Evolutionary conservation across 2,797 vertebrate species (phyloP).

Genomic region (Sarcoramphus papa): DNA sequence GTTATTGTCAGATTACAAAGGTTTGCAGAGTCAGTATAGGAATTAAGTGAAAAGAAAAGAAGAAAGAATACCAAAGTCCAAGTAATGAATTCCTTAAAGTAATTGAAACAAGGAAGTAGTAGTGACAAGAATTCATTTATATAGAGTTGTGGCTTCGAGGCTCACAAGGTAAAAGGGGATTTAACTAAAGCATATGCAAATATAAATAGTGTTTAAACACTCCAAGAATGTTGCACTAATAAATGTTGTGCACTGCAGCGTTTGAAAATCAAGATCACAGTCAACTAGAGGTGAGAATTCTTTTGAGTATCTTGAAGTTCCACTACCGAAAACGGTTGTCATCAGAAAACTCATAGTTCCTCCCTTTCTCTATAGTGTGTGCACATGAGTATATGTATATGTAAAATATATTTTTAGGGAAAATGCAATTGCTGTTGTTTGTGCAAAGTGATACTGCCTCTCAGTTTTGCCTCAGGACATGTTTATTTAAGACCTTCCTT

Average conservation of each 20-base stretch:
- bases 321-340: not conserved
- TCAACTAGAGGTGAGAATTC: not conserved
- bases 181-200: conserved; percentile 41
- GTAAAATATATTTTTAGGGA: not conserved
- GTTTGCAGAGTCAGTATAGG: not conserved
- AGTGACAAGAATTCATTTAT: conserved; percentile 20
- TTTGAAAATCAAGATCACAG: conserved; percentile 57
- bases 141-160: not conserved
- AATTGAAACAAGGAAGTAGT: conserved; percentile 61
- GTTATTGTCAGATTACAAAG: conserved; percentile 4
- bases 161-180: conserved; percentile 31
- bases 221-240: conserved; percentile 33
- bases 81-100: conserved; percentile 20
- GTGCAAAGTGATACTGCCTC: not conserved
- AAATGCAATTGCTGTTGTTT: not conserved
- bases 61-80: not conserved
- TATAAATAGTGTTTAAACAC: conserved; percentile 54
- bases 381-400: not conserved
- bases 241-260: conserved; percentile 31
- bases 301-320: not conserved
- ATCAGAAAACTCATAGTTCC: not conserved
- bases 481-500: conserved; percentile 17
- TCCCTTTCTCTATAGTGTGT: not conserved
- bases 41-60: not conserved
- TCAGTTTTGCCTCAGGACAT: not conserved